phyloP scores from a whole-genome alignment of 2,113 vertebrate genomes.

The Rhineura floridana region DNA sequence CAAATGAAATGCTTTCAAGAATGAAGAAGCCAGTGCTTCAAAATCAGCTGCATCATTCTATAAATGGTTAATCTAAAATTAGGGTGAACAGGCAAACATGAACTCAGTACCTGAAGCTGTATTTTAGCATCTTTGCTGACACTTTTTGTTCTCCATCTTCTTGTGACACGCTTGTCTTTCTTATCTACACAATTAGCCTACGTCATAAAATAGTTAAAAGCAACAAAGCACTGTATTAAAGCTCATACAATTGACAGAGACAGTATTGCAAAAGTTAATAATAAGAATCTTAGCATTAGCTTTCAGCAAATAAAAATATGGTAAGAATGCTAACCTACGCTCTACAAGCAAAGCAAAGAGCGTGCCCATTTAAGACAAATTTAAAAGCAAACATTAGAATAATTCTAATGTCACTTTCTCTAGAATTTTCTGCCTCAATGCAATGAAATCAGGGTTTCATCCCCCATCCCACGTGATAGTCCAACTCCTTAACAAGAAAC shows the following conservation, averaged over 20 bases:
- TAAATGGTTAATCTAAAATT: slow-evolving; percentile 32
- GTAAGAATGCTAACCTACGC: not conserved
- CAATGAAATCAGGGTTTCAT: not conserved
- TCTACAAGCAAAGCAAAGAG: not conserved
- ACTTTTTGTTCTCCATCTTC: slow-evolving; percentile 99
- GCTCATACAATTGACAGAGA: slow-evolving; percentile 69
- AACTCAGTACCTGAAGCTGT: slow-evolving; percentile 94
- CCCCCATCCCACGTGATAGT: not conserved
- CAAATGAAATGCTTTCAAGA: slow-evolving; percentile 19
- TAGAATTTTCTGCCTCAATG: not conserved
- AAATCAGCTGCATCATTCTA: not conserved
- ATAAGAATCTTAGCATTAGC: slow-evolving; percentile 54
- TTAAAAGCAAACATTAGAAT: not conserved
- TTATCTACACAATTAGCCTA: slow-evolving; percentile 99
- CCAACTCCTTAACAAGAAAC: not conserved
- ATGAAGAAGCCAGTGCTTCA: not conserved
- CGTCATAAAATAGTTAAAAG: slow-evolving; percentile 83
- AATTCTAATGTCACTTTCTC: not conserved
- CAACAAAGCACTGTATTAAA: slow-evolving; percentile 81
- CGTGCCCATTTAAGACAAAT: not conserved
- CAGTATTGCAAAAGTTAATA: slow-evolving; percentile 71
- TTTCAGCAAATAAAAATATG: not conserved
- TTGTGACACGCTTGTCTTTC: slow-evolving; percentile 98
- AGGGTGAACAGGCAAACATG: slow-evolving; percentile 47
- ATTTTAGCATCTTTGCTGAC: slow-evolving; percentile 99